phyloP scores from a whole-genome alignment of 2,797 vertebrate genomes.

The Melanotaenia pygmaea region DNA sequence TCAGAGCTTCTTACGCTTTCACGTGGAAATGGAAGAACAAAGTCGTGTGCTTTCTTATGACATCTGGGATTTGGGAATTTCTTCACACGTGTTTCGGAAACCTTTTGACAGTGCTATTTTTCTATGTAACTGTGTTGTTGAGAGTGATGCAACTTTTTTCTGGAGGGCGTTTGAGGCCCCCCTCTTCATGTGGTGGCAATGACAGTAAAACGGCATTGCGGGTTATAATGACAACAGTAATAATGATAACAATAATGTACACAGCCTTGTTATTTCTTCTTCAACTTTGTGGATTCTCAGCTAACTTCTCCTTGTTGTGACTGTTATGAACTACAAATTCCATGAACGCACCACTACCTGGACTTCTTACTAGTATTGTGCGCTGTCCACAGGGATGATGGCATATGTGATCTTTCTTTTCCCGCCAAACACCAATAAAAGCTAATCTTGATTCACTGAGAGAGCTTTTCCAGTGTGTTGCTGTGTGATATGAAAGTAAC shows the following conservation, averaged over 20 bases:
- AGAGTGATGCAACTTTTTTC: conserved; percentile 65
- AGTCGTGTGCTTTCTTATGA: conserved; percentile 59
- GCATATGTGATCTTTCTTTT: conserved; percentile 68
- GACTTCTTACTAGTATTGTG: conserved; percentile 75
- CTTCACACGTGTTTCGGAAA: conserved; percentile 74
- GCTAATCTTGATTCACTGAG: conserved; percentile 78
- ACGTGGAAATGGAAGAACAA: conserved; percentile 47
- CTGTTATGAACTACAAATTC: conserved; percentile 80
- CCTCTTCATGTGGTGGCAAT: conserved; percentile 45
- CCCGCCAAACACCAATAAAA: conserved; percentile 82
- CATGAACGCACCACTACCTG: conserved; percentile 64
- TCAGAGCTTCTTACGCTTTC: conserved; percentile 41
- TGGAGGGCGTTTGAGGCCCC: conserved; percentile 58
- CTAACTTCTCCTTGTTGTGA: conserved; percentile 77
- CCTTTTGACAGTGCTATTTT: conserved; percentile 83
- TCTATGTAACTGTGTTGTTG: conserved; percentile 81
- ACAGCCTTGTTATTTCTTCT: conserved; percentile 72
- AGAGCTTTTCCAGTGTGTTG: conserved; percentile 40
- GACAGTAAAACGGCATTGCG: conserved; percentile 67
- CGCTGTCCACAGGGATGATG: conserved; percentile 74
- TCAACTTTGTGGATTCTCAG: conserved; percentile 73
- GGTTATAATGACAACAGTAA: conserved; percentile 62
- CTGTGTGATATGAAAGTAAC: conserved; percentile 30
- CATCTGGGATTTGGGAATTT: conserved; percentile 67
- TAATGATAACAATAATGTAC: conserved; percentile 68